phyloP scores from a whole-genome alignment of 2,888 invertebrate genomes.

The Hipparchia semele region DNA sequence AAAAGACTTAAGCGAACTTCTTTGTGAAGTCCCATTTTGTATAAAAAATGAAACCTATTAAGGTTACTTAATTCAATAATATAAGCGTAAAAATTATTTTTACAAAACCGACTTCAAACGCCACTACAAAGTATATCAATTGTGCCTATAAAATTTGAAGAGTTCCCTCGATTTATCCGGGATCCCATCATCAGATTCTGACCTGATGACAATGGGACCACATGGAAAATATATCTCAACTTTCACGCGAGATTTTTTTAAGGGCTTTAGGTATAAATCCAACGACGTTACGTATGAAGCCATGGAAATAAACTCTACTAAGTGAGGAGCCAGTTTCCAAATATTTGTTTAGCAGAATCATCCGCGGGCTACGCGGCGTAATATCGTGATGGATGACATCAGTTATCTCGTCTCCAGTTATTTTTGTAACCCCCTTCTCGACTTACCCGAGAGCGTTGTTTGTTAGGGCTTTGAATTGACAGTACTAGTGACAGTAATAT shows the following conservation, averaged over 20 bases:
- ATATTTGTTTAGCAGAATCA: constrained; percentile 74
- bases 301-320: constrained; percentile 46
- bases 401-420: constrained; percentile 45
- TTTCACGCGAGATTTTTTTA: neutral
- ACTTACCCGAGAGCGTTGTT: constrained; percentile 32
- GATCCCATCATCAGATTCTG: too few relatives aligned
- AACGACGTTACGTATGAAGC: constrained; percentile 20
- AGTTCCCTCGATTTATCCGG: too few relatives aligned
- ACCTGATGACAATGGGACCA: too few relatives aligned
- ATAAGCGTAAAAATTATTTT: too few relatives aligned
- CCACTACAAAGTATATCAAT: too few relatives aligned
- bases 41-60: neutral
- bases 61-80: neutral
- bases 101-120: too few relatives aligned
- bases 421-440: constrained; percentile 37
- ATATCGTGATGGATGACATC: constrained; percentile 74
- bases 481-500: neutral
- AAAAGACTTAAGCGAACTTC: constrained; percentile 40
- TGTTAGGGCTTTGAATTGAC: constrained; percentile 12
- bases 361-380: constrained; percentile 65
- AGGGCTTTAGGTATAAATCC: neutral
- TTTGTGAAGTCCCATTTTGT: neutral
- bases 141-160: too few relatives aligned
- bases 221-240: neutral
- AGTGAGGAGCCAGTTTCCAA: constrained; percentile 63